These are phyloP conservation scores for Acleris literana DNA, from an alignment of 2,888 invertebrate genomes.

Conservation along the genomic window DNA sequence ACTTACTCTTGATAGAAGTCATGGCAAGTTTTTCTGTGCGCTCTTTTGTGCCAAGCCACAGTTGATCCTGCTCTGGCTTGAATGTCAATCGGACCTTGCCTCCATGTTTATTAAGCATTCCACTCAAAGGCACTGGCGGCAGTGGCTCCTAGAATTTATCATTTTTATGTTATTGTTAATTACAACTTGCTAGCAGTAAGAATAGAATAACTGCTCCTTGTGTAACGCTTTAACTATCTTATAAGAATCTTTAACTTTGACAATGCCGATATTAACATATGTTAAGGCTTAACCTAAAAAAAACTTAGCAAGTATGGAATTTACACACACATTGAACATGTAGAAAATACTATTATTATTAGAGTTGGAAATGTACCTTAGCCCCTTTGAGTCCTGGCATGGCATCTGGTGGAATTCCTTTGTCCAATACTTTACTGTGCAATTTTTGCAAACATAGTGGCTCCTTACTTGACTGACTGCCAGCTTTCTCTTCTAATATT, in stretches of 20 bases:
- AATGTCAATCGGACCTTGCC: slow-evolving; percentile 96
- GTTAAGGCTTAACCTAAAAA: not conserved
- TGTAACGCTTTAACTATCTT: too few species aligned
- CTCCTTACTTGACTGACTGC: slow-evolving; percentile 84
- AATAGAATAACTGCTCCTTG: too few species aligned
- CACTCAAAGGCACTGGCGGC: slow-evolving; percentile 91
- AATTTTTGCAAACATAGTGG: slow-evolving; percentile 89
- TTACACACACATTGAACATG: too few species aligned
- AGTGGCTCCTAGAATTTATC: slow-evolving; percentile 85
- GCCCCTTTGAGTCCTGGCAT: slow-evolving; percentile 93
- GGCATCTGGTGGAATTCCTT: slow-evolving; percentile 94
- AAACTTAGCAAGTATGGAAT: not conserved
- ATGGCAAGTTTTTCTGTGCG: slow-evolving; percentile 95
- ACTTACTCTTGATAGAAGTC: slow-evolving; percentile 93
- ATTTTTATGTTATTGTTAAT: too few species aligned
- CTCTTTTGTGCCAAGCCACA: slow-evolving; percentile 97
- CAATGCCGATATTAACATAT: not conserved
- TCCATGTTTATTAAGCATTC: slow-evolving; percentile 95
- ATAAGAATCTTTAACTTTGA: too few species aligned
- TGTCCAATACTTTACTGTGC: slow-evolving; percentile 94
- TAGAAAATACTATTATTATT: too few species aligned
- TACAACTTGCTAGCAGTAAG: too few species aligned
- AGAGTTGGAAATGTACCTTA: slow-evolving; percentile 81
- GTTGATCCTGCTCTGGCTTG: slow-evolving; percentile 94
- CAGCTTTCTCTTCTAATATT: slow-evolving; percentile 85